Evolutionary conservation across 2,888 invertebrate species (phyloP), one percentile per base, ranked within the genome.

Genomic region (Cylloceria caligata): DNA sequence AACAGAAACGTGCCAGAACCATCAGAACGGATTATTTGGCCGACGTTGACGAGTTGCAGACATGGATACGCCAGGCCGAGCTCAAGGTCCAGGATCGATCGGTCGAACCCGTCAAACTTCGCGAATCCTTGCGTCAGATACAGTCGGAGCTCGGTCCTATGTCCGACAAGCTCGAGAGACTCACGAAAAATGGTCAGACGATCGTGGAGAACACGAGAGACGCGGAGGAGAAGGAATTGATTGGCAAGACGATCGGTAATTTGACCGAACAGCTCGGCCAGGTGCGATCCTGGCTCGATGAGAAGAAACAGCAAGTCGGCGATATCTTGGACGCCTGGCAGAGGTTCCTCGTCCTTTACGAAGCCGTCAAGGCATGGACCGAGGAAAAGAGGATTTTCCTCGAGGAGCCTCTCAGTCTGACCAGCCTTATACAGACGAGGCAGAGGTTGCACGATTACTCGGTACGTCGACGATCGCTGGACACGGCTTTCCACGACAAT

Each of bases 321-420:
- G 97, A 98, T 90, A 96, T 97, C 81, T 94, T 98, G 88, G 98
- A 98, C 89, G 97, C 98, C 30, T 98, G 97, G 95, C 96, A 97
- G 85, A 94, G 97, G 80, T 98, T 98, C 95, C 94, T 97, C 88
- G 95, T 96, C 80, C 94, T 98, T 84, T 95, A 98, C 89, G 96
- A 97, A 91, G 95, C 96, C 87, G 97, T 98, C 60, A 96, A 96
- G 93, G 93, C 95, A 76, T 98, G 98, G 98, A 96, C 96, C 47
- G 95, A 95, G 84, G 97, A 97, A 88, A 97, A 97, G 93, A 95
- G 95, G 87, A 94, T 94, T 79, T 97, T 98, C 94, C 94, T 98
- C 64, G 94, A 95, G 88, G 96, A 97, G 92, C 96, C 97, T 68
- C 94, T 98, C 81, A 95, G 96, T 88, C 94, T 98, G 88, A 95